Conservation (phyloP, 2,113 vertebrate genomes). For the Apteryx owenii region DNA sequence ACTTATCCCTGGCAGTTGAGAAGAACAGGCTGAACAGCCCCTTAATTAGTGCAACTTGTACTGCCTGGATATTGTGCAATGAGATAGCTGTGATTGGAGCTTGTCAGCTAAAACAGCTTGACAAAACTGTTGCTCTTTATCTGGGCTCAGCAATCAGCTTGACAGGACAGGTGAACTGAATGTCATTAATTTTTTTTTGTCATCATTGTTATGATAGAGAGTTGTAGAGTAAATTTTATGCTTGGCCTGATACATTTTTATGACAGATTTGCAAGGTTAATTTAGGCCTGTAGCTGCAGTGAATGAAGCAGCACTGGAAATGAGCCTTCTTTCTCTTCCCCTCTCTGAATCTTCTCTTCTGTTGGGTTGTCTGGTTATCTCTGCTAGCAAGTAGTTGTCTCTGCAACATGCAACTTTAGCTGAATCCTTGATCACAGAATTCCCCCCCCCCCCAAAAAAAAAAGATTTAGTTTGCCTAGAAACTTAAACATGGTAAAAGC, state of each 20-base stretch:
- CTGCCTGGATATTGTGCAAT: background rate
- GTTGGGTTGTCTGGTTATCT: background rate
- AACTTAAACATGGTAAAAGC: background rate
- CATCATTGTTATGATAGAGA: background rate
- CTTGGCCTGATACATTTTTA: background rate
- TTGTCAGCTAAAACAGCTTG: background rate
- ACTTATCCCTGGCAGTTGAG: background rate
- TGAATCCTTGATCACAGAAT: background rate
- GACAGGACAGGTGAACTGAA: background rate
- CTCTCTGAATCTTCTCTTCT: background rate
- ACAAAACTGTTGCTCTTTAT: background rate
- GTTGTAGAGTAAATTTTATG: constrained; percentile 4
- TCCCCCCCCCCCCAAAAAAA: background rate
- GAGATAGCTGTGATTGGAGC: background rate
- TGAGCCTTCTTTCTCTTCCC: background rate
- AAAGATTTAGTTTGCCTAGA: background rate
- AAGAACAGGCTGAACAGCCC: background rate
- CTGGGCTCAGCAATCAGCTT: constrained; percentile 17
- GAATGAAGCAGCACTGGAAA: background rate
- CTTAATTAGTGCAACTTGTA: background rate
- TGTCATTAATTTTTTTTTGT: constrained; percentile 21
- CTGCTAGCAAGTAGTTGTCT: background rate
- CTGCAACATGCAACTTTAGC: background rate
- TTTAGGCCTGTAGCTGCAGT: constrained; percentile 9
- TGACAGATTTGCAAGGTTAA: constrained; percentile 42